Percentiles rank a stretch among this genome's conserved stretches.
Evolutionary conservation across 2,113 vertebrate genomes (phyloP).

Genomic region (Phalacrocorax pelagicus): DNA sequence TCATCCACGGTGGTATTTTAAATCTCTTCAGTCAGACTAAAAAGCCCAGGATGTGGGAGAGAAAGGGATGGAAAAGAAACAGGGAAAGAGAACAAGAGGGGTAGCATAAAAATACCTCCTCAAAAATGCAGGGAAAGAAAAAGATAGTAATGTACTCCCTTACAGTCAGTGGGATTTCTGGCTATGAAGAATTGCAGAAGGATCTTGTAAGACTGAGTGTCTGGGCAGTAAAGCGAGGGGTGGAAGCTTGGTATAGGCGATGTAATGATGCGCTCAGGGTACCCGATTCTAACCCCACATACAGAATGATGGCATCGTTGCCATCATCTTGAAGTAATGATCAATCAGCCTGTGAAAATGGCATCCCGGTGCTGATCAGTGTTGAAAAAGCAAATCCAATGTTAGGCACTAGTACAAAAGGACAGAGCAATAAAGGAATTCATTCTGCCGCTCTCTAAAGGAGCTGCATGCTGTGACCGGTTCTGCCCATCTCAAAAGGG

Average conservation of each 20-base stretch:
- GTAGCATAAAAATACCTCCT: background rate
- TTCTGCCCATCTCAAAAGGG: background rate
- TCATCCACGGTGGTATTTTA: background rate
- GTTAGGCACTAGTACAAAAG: background rate
- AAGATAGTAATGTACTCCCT: background rate
- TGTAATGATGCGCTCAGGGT: background rate
- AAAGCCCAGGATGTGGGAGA: background rate
- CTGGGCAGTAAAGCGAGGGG: background rate
- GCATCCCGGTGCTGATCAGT: background rate
- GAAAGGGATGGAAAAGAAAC: background rate
- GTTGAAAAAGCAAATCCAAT: background rate
- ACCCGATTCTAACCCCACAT: rapidly evolving
- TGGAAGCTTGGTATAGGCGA: background rate
- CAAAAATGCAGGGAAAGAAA: background rate
- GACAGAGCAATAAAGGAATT: background rate
- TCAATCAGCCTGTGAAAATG: background rate
- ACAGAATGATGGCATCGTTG: background rate
- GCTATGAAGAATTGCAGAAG: background rate
- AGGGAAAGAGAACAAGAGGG: background rate
- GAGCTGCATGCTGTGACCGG: background rate
- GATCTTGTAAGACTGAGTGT: background rate
- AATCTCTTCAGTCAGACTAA: background rate
- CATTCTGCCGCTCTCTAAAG: background rate
- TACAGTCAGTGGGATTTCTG: background rate
- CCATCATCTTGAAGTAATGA: no score